phyloP scores from a whole-genome alignment of 2,888 invertebrate species.

The Andrena fulva region DNA sequence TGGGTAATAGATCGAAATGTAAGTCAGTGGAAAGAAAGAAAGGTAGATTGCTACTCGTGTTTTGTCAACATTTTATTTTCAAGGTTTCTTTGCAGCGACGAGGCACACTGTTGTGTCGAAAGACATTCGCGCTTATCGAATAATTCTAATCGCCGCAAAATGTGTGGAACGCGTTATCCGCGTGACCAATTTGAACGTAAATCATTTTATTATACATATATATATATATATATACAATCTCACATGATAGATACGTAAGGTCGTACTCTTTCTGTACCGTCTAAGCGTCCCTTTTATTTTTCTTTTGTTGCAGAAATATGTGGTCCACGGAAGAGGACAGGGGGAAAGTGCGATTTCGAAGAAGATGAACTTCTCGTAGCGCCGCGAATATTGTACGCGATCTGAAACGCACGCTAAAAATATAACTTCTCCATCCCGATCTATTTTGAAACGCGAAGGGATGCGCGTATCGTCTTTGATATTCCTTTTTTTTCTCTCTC shows the following conservation, averaged over 20 bases:
- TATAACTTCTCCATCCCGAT: constrained; percentile 29
- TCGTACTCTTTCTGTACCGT: constrained; percentile 10
- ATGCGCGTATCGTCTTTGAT: constrained; percentile 13
- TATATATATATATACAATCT: constrained; percentile 8
- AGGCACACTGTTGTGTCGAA: constrained; percentile 20
- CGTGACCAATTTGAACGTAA: constrained; percentile 26
- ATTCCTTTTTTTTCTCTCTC: neutral
- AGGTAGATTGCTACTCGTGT: constrained; percentile 3
- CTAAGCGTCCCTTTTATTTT: constrained; percentile 63
- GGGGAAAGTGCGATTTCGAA: constrained; percentile 57
- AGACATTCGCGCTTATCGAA: constrained; percentile 19
- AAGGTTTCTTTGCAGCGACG: constrained; percentile 44
- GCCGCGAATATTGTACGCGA: constrained; percentile 60
- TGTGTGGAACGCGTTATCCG: constrained; percentile 20
- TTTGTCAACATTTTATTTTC: constrained; percentile 23
- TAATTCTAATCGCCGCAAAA: constrained; percentile 14
- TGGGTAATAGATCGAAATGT: constrained; percentile 5
- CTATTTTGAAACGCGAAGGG: constrained; percentile 39
- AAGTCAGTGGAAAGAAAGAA: neutral
- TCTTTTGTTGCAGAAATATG: constrained; percentile 67
- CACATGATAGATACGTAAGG: constrained; percentile 21
- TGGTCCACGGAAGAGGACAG: constrained; percentile 54
- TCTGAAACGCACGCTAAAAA: constrained; percentile 56
- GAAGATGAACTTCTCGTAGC: constrained; percentile 61
- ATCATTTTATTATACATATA: constrained; percentile 20